Evolutionary conservation across 2,888 invertebrate species (phyloP).

Genomic region (Troides oblongomaculatus): DNA sequence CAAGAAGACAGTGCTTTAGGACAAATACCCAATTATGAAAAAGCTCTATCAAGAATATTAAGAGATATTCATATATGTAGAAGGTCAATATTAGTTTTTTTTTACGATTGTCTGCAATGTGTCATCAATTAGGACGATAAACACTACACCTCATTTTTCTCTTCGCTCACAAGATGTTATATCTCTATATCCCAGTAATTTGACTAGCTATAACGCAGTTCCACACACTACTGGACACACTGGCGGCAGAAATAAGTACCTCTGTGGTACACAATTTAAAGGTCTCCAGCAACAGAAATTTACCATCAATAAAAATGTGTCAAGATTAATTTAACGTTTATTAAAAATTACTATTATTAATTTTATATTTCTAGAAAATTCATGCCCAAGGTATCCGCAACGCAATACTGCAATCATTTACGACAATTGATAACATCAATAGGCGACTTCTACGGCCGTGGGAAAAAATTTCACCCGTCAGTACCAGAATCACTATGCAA

Average conservation of each 20-base stretch:
- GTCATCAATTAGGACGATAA: too few relatives aligned
- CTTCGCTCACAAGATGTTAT: too few relatives aligned
- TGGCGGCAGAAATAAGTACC: too few relatives aligned
- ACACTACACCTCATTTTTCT: too few relatives aligned
- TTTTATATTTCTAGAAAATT: slow-evolving; percentile 83
- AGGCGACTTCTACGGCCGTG: slow-evolving; percentile 81
- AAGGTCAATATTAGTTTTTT: slow-evolving; percentile 71
- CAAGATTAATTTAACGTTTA: background rate
- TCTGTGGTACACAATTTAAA: too few relatives aligned
- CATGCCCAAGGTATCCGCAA: slow-evolving; percentile 93
- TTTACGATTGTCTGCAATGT: background rate
- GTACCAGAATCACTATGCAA: slow-evolving; percentile 87
- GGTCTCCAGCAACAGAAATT: too few relatives aligned
- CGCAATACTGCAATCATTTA: slow-evolving; percentile 91
- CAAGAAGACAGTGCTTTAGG: slow-evolving; percentile 86
- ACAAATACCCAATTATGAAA: slow-evolving; percentile 90
- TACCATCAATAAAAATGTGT: background rate
- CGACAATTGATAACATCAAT: slow-evolving; percentile 91
- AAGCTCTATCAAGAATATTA: slow-evolving; percentile 90
- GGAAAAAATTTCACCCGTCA: slow-evolving; percentile 82
- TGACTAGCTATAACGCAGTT: too few relatives aligned
- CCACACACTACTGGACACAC: too few relatives aligned
- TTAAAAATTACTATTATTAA: background rate
- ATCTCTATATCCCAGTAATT: too few relatives aligned
- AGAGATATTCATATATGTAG: slow-evolving; percentile 90